Conservation (phyloP, 2,888 invertebrate species). For the Furcula furcula region DNA sequence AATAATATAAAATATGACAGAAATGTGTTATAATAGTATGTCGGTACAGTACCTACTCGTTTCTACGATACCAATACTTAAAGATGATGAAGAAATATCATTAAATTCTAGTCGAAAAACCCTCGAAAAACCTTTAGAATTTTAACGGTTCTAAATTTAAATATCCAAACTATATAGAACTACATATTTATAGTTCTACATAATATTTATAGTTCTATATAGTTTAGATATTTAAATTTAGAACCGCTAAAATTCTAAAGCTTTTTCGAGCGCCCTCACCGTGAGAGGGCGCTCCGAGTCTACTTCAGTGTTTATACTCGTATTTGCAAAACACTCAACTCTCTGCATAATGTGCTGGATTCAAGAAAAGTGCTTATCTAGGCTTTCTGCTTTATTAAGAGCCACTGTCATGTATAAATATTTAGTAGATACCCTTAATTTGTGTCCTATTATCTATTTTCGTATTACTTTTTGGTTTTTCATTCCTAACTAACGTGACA, state of each 20-base stretch:
- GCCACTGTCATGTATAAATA: background rate
- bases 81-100: too few species aligned
- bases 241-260: slow-evolving; percentile 14
- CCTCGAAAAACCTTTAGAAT: too few species aligned
- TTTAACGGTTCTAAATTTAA: too few species aligned
- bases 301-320: slow-evolving; percentile 6
- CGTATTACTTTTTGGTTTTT: too few species aligned
- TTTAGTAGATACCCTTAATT: background rate
- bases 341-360: background rate
- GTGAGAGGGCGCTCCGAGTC: slow-evolving; percentile 6
- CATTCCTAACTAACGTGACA: background rate
- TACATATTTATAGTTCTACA: too few species aligned
- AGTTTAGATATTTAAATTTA: slow-evolving; percentile 8
- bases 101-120: too few species aligned
- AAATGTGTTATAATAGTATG: too few species aligned
- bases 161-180: too few species aligned
- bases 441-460: background rate
- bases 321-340: slow-evolving; percentile 5
- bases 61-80: too few species aligned
- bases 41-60: too few species aligned
- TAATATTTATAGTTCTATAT: too few species aligned
- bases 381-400: background rate
- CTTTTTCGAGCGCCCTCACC: slow-evolving; percentile 6
- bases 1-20: too few species aligned
- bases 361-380: background rate